Percentiles rank a stretch among this genome's conserved stretches.
Conservation (phyloP, 2,113 vertebrate species). For the Charina bottae region DNA sequence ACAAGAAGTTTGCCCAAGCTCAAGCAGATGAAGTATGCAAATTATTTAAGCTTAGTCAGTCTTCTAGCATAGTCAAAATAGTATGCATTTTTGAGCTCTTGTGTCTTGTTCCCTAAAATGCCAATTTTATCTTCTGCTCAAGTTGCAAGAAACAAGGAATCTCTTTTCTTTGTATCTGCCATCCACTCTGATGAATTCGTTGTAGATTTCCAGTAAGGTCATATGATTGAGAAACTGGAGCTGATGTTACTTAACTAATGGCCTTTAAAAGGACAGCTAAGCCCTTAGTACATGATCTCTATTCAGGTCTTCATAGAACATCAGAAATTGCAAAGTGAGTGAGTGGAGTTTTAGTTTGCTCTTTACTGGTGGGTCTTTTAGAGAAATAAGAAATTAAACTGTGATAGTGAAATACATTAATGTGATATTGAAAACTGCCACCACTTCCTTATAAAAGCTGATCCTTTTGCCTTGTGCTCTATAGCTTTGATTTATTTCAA, state of each 20-base stretch:
- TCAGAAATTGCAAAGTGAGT: constrained; percentile 13
- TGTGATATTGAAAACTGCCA: not conserved
- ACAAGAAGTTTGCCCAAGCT: not conserved
- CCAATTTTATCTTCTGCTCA: not conserved
- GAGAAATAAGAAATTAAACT: not conserved
- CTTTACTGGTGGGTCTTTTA: not conserved
- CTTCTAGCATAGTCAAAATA: not conserved
- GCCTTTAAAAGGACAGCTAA: constrained; percentile 14
- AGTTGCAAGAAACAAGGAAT: constrained; percentile 6
- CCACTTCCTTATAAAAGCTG: not conserved
- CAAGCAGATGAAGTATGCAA: not conserved
- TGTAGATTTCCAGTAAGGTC: not conserved
- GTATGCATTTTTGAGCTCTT: not conserved
- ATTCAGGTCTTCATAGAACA: constrained; percentile 25
- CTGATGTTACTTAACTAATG: constrained; percentile 11
- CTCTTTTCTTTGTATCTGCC: not conserved
- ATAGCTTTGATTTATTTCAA: not conserved
- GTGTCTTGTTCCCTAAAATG: not conserved
- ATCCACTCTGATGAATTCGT: not conserved
- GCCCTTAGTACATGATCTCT: constrained; percentile 9
- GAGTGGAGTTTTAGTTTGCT: not conserved
- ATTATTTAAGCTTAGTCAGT: not conserved
- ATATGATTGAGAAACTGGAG: constrained; percentile 34
- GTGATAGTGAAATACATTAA: not conserved
- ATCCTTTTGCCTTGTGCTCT: not conserved